phyloP scores from a whole-genome alignment of 1,140 invertebrate genomes.

The Paralvinella palmiformis region DNA sequence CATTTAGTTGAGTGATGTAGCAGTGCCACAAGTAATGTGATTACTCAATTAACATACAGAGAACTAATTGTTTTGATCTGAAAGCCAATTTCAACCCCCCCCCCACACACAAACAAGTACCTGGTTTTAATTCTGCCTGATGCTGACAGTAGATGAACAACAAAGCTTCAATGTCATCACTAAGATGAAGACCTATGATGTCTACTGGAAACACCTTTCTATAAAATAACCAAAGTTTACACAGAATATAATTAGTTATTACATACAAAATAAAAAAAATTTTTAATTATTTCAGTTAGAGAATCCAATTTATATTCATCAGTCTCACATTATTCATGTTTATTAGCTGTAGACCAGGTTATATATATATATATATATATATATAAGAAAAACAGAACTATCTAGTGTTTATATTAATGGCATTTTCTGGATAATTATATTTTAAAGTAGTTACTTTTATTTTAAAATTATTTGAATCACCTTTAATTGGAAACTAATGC shows the following conservation, averaged over 20 bases:
- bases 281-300: neutral
- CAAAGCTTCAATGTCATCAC: slow-evolving; percentile 62
- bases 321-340: no score
- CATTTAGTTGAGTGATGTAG: no score
- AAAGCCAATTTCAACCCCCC: slow-evolving; percentile 48
- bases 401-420: neutral
- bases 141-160: slow-evolving; percentile 67
- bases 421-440: neutral
- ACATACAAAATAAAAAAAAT: neutral
- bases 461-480: neutral
- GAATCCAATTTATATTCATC: no score
- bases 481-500: neutral
- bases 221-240: slow-evolving; percentile 47
- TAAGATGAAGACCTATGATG: slow-evolving; percentile 49
- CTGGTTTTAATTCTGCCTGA: slow-evolving; percentile 62
- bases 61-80: slow-evolving; percentile 13
- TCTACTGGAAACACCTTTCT: slow-evolving; percentile 60
- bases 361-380: neutral
- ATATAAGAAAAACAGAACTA: no score
- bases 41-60: slow-evolving; percentile 2
- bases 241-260: neutral
- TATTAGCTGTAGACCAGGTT: no score
- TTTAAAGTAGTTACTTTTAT: neutral
- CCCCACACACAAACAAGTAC: slow-evolving; percentile 44
- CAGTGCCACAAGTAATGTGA: slow-evolving; percentile 15